Percentiles rank a stretch among this genome's conserved stretches.
These are phyloP conservation scores for Albula glossodonta DNA, from an alignment of 2,113 vertebrate species.

Conservation along the genomic window DNA sequence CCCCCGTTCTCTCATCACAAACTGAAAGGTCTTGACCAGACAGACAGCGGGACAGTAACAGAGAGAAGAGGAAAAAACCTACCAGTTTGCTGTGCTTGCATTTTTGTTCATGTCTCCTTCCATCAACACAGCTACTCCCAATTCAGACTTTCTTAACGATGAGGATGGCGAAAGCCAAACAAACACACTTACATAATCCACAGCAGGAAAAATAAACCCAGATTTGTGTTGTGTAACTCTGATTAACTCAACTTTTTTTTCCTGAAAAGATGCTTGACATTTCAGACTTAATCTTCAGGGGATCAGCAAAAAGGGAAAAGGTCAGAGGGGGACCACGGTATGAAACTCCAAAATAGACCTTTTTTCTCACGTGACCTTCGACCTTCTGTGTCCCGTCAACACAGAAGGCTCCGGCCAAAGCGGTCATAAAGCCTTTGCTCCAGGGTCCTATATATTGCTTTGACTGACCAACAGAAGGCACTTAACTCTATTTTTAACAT, in stretches of 20 bases:
- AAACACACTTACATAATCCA: background rate
- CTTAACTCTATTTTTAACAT: conserved; percentile 53
- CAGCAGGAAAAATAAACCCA: conserved; percentile 24
- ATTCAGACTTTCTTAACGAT: background rate
- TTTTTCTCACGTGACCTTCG: conserved; percentile 50
- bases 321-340: background rate
- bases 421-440: conserved; percentile 50
- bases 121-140: background rate
- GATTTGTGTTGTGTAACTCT: conserved; percentile 31
- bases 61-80: background rate
- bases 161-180: background rate
- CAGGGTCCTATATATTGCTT: conserved; percentile 47
- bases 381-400: conserved; percentile 47
- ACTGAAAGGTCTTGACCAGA: background rate
- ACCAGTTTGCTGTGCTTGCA: background rate
- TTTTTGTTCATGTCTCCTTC: background rate
- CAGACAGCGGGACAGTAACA: background rate
- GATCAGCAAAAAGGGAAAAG: conserved; percentile 30
- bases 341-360: conserved; percentile 48
- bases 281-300: conserved; percentile 47
- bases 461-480: conserved; percentile 38
- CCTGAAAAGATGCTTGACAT: conserved; percentile 55
- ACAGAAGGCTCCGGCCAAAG: conserved; percentile 51
- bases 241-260: conserved; percentile 25
- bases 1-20: no score